Evolutionary conservation across 2,797 vertebrate species (phyloP), one percentile per base, ranked within the genome.

Genomic region (Discoglossus pictus): DNA sequence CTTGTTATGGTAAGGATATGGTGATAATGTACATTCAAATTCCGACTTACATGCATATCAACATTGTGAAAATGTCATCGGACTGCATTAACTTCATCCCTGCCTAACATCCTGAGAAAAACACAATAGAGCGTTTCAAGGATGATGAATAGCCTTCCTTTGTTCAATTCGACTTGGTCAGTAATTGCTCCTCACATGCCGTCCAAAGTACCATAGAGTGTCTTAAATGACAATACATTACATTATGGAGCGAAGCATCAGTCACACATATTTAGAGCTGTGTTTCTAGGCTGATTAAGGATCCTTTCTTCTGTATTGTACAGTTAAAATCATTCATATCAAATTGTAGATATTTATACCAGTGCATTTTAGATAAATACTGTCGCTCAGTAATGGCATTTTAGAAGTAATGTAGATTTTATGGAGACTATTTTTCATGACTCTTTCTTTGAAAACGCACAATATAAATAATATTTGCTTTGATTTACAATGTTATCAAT

Each of bases 131-230:
- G 66, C 83, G 79, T 81, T 83, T 75, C 73, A 40, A 75, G 76
- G 64, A 74, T 86, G 85, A 87, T 86, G 83, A 80, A 82, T 83
- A 62, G 75, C 23, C 74, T 77, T 83, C 80, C 83, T 81, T 83
- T 83, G 81, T 85, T 83, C 76, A 44, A 64, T 46, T 60, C 72
- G 75, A 80, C 72, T 64, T 73, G 79, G 78, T 80, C 68, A 74
- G 80, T 86, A 90, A 92, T 91, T 64, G 44, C 38, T 71, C 44
- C 39, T 55, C 36, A 38, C 52, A 63, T 56, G 54, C 31, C 58
- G 56, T 47, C 25, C n/a, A 55, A 21, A 47, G 17, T 54, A 55
- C 36, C 42, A 47, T 18, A 51, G 21, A 50, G 18, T 58, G 25
- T 15, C 12, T 44, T 51, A 36, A 58, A 71, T 64, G 43, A 56